phyloP scores from a whole-genome alignment of 2,113 vertebrate genomes.

The Cochlearius cochlearius region DNA sequence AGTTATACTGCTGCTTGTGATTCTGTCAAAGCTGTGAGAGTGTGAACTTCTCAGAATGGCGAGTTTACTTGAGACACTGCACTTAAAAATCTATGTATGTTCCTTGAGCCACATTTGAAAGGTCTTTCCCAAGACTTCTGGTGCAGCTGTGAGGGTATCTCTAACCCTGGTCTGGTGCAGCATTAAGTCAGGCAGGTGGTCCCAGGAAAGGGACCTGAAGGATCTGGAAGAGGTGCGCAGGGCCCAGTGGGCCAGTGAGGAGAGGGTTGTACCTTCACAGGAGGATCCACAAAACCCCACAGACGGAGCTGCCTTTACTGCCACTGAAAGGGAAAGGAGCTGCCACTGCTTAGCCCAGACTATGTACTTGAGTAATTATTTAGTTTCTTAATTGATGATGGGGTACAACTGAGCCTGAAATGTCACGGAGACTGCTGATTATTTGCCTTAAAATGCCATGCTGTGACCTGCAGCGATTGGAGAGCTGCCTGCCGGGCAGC shows the following conservation, averaged over 20 bases:
- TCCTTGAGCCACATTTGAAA: not conserved
- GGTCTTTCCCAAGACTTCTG: not conserved
- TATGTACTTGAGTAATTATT: not conserved
- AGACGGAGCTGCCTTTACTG: not conserved
- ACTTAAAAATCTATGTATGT: not conserved
- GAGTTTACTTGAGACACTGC: not conserved
- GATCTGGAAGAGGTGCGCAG: not conserved
- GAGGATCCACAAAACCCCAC: not conserved
- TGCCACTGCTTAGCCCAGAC: not conserved
- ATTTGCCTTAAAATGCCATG: not conserved
- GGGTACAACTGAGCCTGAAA: not conserved
- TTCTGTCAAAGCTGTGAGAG: not conserved
- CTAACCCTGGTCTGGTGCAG: not conserved
- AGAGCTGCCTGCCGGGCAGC: not conserved
- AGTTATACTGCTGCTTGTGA: not conserved
- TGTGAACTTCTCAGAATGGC: not conserved
- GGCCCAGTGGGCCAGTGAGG: not conserved
- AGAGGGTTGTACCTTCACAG: not conserved
- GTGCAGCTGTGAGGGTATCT: not conserved
- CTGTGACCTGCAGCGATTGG: not conserved
- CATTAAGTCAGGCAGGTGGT: not conserved
- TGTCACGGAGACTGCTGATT: not conserved
- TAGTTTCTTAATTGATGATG: not conserved
- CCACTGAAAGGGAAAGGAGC: not conserved
- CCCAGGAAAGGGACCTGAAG: not conserved